These are phyloP conservation scores for Anarsia innoxiella DNA, from an alignment of 2,888 invertebrate genomes.

Conservation along the genomic window DNA sequence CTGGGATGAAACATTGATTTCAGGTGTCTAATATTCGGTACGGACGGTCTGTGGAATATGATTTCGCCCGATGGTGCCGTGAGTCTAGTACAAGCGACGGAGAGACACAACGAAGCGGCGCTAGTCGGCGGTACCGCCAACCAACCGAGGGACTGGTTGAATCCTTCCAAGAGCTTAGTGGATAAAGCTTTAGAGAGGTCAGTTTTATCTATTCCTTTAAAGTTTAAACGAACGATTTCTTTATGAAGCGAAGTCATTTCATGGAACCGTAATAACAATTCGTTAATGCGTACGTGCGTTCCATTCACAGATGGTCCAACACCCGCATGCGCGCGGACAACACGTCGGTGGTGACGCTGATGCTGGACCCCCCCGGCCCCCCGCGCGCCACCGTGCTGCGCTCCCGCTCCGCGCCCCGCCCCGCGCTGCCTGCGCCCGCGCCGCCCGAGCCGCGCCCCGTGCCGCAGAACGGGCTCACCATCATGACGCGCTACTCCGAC, in stretches of 20 bases:
- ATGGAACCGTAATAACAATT: too few relatives aligned
- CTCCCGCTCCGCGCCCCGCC: conserved; percentile 39
- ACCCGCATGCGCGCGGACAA: conserved; percentile 96
- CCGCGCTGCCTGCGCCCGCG: conserved; percentile 21
- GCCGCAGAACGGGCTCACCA: conserved; percentile 64
- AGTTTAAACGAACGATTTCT: too few relatives aligned
- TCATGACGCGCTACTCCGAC: conserved; percentile 67
- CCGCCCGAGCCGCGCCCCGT: conserved; percentile 26
- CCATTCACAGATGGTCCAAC: conserved; percentile 81
- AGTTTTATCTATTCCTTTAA: too few relatives aligned
- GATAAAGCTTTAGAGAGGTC: conserved; percentile 81
- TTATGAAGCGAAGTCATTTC: too few relatives aligned
- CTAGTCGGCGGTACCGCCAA: conserved; percentile 59
- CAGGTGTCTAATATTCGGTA: conserved; percentile 94
- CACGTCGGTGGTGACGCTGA: conserved; percentile 92
- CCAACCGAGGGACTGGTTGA: conserved; percentile 80
- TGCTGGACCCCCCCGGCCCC: conserved; percentile 92
- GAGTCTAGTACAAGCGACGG: conserved; percentile 87
- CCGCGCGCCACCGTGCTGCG: conserved; percentile 80
- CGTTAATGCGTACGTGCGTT: too few relatives aligned
- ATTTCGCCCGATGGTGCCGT: conserved; percentile 89
- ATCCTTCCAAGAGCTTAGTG: conserved; percentile 94
- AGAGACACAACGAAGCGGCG: conserved; percentile 84
- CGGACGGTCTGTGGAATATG: conserved; percentile 98
- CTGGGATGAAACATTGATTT: too few relatives aligned